These are phyloP conservation scores for Mungos mungo DNA, from an alignment of 2,113 vertebrate genomes.

Conservation along the genomic window DNA sequence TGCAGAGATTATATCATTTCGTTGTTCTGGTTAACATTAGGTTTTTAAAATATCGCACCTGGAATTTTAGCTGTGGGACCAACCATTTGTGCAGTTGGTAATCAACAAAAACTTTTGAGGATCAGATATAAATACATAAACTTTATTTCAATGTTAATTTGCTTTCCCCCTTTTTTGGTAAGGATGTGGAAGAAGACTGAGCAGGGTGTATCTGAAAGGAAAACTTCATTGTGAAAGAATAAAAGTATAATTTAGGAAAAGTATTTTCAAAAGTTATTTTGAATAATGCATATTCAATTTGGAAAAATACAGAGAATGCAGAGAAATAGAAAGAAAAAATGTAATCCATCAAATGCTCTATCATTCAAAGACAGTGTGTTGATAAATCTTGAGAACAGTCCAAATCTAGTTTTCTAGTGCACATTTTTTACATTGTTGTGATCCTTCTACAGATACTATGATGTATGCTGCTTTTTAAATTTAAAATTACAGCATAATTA, in stretches of 20 bases:
- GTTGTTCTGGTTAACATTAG: conserved; percentile 20
- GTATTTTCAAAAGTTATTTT: not conserved
- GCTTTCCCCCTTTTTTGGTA: not conserved
- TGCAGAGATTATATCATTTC: not conserved
- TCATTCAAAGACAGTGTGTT: not conserved
- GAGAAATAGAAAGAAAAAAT: conserved; percentile 5
- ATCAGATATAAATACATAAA: conserved; percentile 19
- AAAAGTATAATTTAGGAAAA: conserved; percentile 28
- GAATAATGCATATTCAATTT: not conserved
- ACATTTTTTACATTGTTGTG: not conserved
- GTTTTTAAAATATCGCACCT: not conserved
- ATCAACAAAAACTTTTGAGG: conserved; percentile 36
- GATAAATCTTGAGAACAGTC: not conserved
- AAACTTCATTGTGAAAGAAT: conserved; percentile 50
- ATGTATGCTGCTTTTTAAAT: not conserved
- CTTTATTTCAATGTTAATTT: conserved; percentile 14
- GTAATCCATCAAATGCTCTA: not conserved
- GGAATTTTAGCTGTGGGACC: not conserved
- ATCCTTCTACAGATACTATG: not conserved
- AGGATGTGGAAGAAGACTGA: not conserved
- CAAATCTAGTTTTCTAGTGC: not conserved
- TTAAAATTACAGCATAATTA: not conserved
- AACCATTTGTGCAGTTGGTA: conserved; percentile 5
- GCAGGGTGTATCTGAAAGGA: not conserved
- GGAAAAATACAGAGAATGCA: not conserved